Base-by-base conservation (phyloP, 2,888 invertebrate species). In the Ormyrus pomaceus region DNA sequence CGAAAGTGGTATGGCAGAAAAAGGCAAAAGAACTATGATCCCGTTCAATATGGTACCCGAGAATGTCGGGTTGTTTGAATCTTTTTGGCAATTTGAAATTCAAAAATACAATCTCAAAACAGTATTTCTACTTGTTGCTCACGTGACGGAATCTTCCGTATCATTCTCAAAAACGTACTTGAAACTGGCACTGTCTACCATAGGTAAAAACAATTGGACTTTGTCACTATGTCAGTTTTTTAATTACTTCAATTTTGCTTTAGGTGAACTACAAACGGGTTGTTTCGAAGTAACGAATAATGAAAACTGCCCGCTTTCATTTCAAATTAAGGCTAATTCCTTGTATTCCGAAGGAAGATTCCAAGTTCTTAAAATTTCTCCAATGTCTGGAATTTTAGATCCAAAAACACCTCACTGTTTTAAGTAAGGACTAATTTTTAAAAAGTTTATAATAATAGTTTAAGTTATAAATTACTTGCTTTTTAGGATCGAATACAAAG, bases 21-120 rank as follows among this genome's bases (percentile, higher is more conserved):
- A 92, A 78, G 94, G 94, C 46, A 93, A 93, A 83, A 92, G 92
- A 58, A 90, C 91, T 5, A 92, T 93, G 86, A 92, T 94, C n/a
- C 91, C 91, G 3, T 95, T 95, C 88, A 93, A 93, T 61, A 95
- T 95, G 87, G 90, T 92, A 11, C 94, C 95, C 0, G 92, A 92
- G 62, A 90, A 92, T 55, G 91, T 93, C n/a, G 95, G 95, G 87
- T 90, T 92, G 4, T 93, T 93, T 82, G 95, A 95, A 89, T 94
- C 93, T 0, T 93, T 93, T 86, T 95, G 95, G 94, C 92, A 91
- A 83, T 94, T 95, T 85, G 86, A 89, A 19, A 94, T 95, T 84
- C 93, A 93, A 3, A 90, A 92, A 73, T 92, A 93, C 86, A 91
- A 92, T 82, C 89, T 94, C 69, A 89, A 91, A 50, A 92, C 92